phyloP scores from a whole-genome alignment of 2,113 vertebrate species.

The Oreochromis spilurus region DNA sequence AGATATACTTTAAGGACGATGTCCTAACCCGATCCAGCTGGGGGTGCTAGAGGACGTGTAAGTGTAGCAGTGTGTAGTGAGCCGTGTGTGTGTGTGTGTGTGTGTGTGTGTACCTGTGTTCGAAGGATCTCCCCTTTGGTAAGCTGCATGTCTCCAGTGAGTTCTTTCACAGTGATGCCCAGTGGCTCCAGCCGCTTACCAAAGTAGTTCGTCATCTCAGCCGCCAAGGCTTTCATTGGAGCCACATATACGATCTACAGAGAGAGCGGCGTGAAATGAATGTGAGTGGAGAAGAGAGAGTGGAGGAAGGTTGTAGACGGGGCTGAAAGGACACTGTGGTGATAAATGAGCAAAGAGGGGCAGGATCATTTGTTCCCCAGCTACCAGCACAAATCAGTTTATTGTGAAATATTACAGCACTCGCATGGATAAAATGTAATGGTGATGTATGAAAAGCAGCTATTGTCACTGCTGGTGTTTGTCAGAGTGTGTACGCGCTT shows the following conservation, averaged over 20 bases:
- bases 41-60: constrained; percentile 30
- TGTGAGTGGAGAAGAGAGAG: background rate
- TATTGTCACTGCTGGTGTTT: constrained; percentile 61
- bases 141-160: constrained; percentile 98
- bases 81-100: background rate
- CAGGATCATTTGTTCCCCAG: constrained; percentile 77
- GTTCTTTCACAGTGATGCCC: constrained; percentile 88
- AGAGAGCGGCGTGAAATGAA: constrained; percentile 34
- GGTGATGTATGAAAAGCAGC: constrained; percentile 81
- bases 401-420: constrained; percentile 81
- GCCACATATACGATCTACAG: constrained; percentile 93
- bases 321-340: constrained; percentile 72
- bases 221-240: constrained; percentile 98
- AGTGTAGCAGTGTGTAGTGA: background rate
- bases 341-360: constrained; percentile 82
- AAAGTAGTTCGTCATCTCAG: constrained; percentile 99
- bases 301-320: background rate
- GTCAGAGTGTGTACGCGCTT: background rate
- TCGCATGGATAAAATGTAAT: constrained; percentile 78
- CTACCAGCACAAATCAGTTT: constrained; percentile 81
- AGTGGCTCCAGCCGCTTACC: constrained; percentile 91
- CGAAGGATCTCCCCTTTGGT: constrained; percentile 96
- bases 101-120: constrained; percentile 81
- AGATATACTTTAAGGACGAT: background rate
- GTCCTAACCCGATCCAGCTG: constrained; percentile 6